Base-by-base conservation (phyloP, 2,113 vertebrate genomes). In the Peromyscus polionotus region DNA sequence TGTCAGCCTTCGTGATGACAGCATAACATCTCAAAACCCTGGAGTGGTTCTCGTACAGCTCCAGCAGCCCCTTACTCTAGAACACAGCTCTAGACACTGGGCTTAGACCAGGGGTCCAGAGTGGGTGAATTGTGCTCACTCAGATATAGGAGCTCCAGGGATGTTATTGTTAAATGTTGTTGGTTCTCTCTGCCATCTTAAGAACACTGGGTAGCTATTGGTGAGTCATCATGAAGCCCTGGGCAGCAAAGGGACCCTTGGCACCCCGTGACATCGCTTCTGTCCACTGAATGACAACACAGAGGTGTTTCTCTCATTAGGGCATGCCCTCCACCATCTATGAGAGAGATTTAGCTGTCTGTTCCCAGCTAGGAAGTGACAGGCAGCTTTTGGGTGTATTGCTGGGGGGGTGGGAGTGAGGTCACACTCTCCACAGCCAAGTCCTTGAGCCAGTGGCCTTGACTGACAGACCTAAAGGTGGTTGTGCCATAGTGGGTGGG, bases 91-190 rank as follows among this genome's bases (percentile, higher is more conserved):
- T 7, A 2, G 54, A 54, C 16, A 8, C 54, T 31, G 7, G 54
- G 39, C 26, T 51, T 51, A 8, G 51, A 8, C 51, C 10, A 7
- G 54, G 20, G 42, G 48, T 51, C 83, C 33, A 68, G 36, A 70
- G 51, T 14, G 7, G 51, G 39, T 42, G 36, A 59, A 31, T 24
- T 19, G 14, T 8, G 9, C 68, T 70, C 48, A 11, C 48, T 20
- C 4, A 5, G 31, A 17, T 26, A 1, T 10, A 28, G 26, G n/a
- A 42, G 7, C 11, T 42, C 0, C 3, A 3, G 76, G 45, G 16
- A 7, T 24, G 1, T 24, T 88, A 24, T 72, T 61, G 7, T 79
- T 65, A 20, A 20, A 11, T 7, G 5, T n/a, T 7, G 5, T n/a
- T 2, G 14, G 0, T n/a, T 85, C 42, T 65, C 85, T 26, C 63